Base-by-base conservation (phyloP, 2,797 vertebrate genomes). In the Pelodytes ibericus region DNA sequence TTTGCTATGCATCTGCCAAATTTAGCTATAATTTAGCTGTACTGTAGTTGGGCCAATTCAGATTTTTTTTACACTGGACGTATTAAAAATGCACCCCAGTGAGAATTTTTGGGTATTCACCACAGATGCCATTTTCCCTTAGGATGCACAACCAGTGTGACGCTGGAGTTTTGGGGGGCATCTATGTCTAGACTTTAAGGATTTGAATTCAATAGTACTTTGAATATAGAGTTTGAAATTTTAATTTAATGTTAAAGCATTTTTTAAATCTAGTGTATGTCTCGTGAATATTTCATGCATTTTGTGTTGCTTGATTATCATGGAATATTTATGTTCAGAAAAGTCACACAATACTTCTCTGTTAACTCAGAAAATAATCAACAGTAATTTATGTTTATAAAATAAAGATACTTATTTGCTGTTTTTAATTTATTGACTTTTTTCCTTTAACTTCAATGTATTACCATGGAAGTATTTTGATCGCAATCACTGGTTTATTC, bases 261-360 rank as follows among this genome's bases (percentile, higher is more conserved):
- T 69, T 69, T 20, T 57, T 33, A n/a, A 56, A 29, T 31, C 66
- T 56, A 69, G 66, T 57, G 49, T 11, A 36, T 69, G 66, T 39
- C n/a, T 69, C 66, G 57, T 69, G 57, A 69, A 69, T 69, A 36
- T 57, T 69, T 18, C 10, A 69, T 69, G 16, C 57, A 31, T 47
- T 57, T 57, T 69, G 20, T 69, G 66, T 22, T 31, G 25, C 66
- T 57, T 26, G 62, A 26, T 69, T 57, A 36, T 69, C 49, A n/a
- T 69, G 66, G 57, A 69, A 69, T 69, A 69, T 69, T 69, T 69
- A 69, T 69, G 33, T 16, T 15, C n/a, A n/a, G n/a, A n/a, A n/a
- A n/a, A n/a, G n/a, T n/a, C n/a, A n/a, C n/a, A n/a, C n/a, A n/a
- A n/a, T n/a, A n/a, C n/a, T n/a, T n/a, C n/a, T n/a, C n/a, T n/a